Conservation (phyloP, 2,113 vertebrate genomes). For the Stomatorhinus ivindoensis region DNA sequence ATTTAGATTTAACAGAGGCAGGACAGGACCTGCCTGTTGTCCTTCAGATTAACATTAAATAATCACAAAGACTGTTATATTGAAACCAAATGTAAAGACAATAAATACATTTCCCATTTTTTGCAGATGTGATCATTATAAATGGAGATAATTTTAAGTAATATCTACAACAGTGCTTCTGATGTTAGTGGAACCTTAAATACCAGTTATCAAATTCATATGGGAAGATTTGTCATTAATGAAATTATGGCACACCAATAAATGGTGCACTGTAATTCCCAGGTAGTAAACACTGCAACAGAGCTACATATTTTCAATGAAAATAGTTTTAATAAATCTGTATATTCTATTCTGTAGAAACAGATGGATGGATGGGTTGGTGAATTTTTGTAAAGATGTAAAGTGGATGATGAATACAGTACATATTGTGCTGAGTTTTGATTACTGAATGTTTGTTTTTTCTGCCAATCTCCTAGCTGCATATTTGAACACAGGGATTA, state of each 20-base stretch:
- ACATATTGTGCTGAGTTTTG: not conserved
- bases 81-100: not conserved
- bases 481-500: slow-evolving; percentile 98
- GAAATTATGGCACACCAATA: not conserved
- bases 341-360: not conserved
- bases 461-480: slow-evolving; percentile 63
- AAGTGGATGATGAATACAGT: not conserved
- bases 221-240: not conserved
- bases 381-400: not conserved
- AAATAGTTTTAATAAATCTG: not conserved
- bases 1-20: not conserved
- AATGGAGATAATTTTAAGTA: not conserved
- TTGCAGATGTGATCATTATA: not conserved
- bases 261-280: not conserved
- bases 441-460: not conserved
- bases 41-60: not conserved
- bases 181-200: not conserved
- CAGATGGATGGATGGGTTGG: not conserved
- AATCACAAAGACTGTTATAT: not conserved
- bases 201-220: not conserved
- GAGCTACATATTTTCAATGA: not conserved
- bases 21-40: not conserved
- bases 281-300: not conserved
- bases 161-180: not conserved
- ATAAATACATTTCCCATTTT: not conserved